Evolutionary conservation across 2,797 vertebrate species (phyloP), one percentile per base, ranked within the genome.

Genomic region (Gallirallus australis): DNA sequence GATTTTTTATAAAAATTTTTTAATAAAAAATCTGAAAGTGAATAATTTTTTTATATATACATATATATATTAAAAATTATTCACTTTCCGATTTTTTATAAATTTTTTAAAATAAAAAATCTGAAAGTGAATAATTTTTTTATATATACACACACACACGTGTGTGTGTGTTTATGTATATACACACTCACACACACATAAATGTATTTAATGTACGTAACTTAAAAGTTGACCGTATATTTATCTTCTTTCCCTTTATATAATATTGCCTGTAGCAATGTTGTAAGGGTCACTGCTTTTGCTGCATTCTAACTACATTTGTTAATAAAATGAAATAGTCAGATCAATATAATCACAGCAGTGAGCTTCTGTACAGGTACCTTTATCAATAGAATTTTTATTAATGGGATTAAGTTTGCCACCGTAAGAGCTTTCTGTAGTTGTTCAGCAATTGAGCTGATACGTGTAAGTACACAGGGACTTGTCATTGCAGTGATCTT

Each of bases 401-500:
- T 17, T 71, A 59, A 85, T 56, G 35, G 30, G 4, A 48, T 31
- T 48, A 61, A 80, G 19, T 82, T 82, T 65, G 33, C 48, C 70
- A 12, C 35, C 5, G 0, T 50, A 61, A 71, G 28, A 80, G 7
- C 12, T 88, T 82, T 90, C 53, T 61, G 4, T 59, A 24, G 33
- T 50, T 94, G 23, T 33, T 91, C 30, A 60, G 35, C 31, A 78
- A 7, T 3, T 30, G 37, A 72, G 35, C 24, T 12, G 4, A 35
- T 65, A 17, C 0, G 0, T 50, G 15, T 35, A 78, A 77, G 6
- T 63, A 48, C 8, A 25, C 8, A 52, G 15, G 16, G 24, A 53
- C 59, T 88, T 81, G 24, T 28, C 28, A 48, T 35, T 72, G n/a
- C 23, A 42, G 30, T 50, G 0, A 2, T 79, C 27, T 77, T 64